Conservation (phyloP, 2,113 vertebrate species). For the Balaeniceps rex region DNA sequence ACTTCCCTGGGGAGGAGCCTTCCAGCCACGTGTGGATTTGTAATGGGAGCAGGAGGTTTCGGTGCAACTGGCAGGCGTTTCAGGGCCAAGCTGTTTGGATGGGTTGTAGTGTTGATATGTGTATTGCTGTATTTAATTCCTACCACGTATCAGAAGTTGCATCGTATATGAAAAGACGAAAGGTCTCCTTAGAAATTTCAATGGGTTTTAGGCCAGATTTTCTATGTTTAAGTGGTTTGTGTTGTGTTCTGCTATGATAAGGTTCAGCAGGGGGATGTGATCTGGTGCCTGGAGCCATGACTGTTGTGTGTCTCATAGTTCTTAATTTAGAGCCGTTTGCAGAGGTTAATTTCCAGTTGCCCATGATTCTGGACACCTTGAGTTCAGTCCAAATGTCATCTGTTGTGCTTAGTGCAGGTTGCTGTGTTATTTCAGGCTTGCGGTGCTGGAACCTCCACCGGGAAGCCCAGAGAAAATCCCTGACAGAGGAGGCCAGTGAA, state of each 20-base stretch:
- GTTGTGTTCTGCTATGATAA: neutral
- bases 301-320: neutral
- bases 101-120: neutral
- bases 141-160: neutral
- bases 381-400: neutral
- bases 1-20: neutral
- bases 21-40: neutral
- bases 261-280: neutral
- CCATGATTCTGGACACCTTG: neutral
- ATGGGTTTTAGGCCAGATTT: neutral
- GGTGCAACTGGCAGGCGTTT: neutral
- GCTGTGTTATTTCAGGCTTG: neutral
- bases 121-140: neutral
- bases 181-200: neutral
- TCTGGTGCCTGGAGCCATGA: neutral
- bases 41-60: neutral
- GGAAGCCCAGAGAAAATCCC: neutral
- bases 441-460: neutral
- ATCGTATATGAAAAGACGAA: neutral
- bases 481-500: neutral
- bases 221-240: neutral
- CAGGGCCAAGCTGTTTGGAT: neutral
- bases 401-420: neutral
- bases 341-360: constrained; percentile 9
- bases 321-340: neutral